Evolutionary conservation across 1,140 invertebrate genomes (phyloP), one percentile per base, ranked within the genome.

Genomic region (Diachasmimorpha longicaudata): DNA sequence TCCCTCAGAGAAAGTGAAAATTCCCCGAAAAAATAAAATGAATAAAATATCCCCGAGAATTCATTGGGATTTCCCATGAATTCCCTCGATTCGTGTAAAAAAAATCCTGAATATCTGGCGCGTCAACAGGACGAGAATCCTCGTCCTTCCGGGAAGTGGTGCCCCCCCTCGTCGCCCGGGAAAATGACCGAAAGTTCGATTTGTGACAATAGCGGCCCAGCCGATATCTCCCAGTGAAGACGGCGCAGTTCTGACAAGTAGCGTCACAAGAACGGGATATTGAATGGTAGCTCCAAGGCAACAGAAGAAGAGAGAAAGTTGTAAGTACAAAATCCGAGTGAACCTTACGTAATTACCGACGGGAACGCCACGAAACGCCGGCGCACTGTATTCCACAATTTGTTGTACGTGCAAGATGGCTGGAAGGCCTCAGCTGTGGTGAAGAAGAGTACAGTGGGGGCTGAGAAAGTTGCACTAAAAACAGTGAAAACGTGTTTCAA

Each of bases 281-380:
- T 6, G n/a, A 16, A 42, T 44, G 9, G 21, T 0, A 3, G 19
- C 8, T 46, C 13, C 21, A 14, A 70, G 19, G 39, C 14, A 46
- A 25, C 39, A 23, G 69, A 21, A 23, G 58, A 46, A 21, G 44
- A 48, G 69, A 48, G 44, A 70, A 48, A 48, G 39, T 70, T 63
- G 19, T 63, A 63, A 16, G 14, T 63, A 25, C 58, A 63, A 31
- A 63, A 13, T 11, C 21, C n/a, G 14, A 55, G 19, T 44, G 16
- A 70, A 70, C 42, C 16, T 70, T 70, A 70, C 46, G 69, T 70
- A 70, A 70, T 70, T 70, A 48, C 69, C 69, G 69, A 70, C 69
- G 14, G 69, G 23, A 39, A 48, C 16, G 19, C 69, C 21, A 23
- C 39, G 23, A n/a, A 63, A 63, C 58, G 58, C 23, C 58, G 58